Evolutionary conservation across 2,113 vertebrate species (phyloP), one percentile per base, ranked within the genome.

Genomic region (Amphiprion percula): DNA sequence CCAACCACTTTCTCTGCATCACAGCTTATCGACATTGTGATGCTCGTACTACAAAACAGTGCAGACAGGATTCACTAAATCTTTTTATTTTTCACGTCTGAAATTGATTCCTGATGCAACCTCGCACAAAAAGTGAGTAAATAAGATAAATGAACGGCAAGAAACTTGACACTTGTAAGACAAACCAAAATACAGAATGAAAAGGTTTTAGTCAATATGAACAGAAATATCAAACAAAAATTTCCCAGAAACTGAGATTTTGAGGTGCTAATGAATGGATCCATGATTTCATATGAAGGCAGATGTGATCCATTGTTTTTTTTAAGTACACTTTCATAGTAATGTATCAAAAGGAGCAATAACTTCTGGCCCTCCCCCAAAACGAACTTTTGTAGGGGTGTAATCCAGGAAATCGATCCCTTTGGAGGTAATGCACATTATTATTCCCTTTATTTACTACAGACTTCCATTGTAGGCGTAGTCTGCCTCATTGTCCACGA

Each of bases 401-500:
- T 33, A 28, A 64, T 68, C 69, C 61, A 70, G 71, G 58, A 75
- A 56, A 39, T 68, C 33, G 10, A 39, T 73, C 60, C 53, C 52
- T 69, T 67, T 28, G 65, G 67, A 78, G 71, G 41, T 64, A 83
- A 54, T 83, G 73, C 78, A 82, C 60, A 80, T 26, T 74, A 68
- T 77, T 55, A 64, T 11, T 70, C 79, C 26, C 41, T 49, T 84
- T 74, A 63, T 59, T 28, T 23, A 39, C 92, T 94, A 99, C 92
- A 97, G 96, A 80, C 98, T 98, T 50, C 97, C 98, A 0, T 99
- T 97, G 92, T 99, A 99, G 79, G 97, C 98, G 68, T 99, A 99
- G 83, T 99, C 98, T 4, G 98, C 98, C 88, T 98, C 99, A 96
- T 98, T 97, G 94, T 99, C 97, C 83, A 99, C 97, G 93, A 99